Percentiles rank a stretch among this genome's conserved stretches.
Conservation (phyloP, 2,797 vertebrate genomes). For the Chloroceryle amazona region DNA sequence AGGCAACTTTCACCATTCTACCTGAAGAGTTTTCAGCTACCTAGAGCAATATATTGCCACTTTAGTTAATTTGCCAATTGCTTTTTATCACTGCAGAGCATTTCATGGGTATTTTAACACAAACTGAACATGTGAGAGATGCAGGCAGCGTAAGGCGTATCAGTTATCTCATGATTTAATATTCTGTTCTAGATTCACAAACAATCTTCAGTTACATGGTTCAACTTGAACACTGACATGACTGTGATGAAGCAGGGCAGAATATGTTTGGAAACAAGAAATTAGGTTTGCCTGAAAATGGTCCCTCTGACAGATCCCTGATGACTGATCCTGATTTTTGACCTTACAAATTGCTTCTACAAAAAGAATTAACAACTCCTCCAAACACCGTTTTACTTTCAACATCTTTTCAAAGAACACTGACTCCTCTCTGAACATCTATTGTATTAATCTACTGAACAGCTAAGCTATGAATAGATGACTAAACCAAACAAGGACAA, state of each 20-base stretch:
- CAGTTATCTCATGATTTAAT: neutral
- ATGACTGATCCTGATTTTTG: neutral
- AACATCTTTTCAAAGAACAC: neutral
- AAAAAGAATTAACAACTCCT: neutral
- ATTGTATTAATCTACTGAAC: neutral
- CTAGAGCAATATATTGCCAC: neutral
- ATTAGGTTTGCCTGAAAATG: neutral
- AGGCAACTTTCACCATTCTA: neutral
- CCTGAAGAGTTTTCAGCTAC: neutral
- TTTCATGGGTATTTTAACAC: neutral
- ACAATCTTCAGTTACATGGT: neutral
- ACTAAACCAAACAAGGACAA: conserved; percentile 9
- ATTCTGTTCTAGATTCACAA: neutral
- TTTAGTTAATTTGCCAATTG: neutral
- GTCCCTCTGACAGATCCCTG: neutral
- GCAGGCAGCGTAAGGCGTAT: neutral
- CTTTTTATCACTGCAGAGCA: neutral
- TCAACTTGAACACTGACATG: neutral
- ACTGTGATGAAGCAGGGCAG: neutral
- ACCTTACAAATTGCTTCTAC: neutral
- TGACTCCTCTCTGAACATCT: neutral
- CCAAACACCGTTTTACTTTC: neutral
- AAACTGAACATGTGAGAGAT: neutral
- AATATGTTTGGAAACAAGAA: neutral
- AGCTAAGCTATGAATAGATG: neutral